Percentiles rank a stretch among this genome's conserved stretches.
Conservation (phyloP, 2,113 vertebrate genomes). For the Hippocampus zosterae region DNA sequence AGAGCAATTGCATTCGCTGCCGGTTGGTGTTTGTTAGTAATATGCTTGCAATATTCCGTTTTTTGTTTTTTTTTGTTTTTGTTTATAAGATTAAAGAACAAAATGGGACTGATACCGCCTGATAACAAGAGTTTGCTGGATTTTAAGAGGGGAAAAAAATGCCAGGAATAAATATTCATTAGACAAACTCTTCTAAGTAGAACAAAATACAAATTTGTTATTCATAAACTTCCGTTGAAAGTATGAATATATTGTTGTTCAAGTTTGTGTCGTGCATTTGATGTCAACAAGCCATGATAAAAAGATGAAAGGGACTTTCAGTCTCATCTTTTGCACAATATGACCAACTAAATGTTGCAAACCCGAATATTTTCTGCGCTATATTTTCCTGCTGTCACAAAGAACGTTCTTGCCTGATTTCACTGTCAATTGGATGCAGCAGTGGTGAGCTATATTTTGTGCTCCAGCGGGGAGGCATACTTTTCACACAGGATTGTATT, state of each 20-base stretch:
- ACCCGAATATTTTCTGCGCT: not conserved
- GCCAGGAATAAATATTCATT: constrained; percentile 58
- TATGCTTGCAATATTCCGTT: constrained; percentile 37
- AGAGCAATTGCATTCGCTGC: constrained; percentile 22
- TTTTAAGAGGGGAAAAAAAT: constrained; percentile 4
- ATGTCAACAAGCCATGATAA: constrained; percentile 4
- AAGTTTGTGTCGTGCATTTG: constrained; percentile 10
- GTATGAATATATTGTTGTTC: constrained; percentile 13
- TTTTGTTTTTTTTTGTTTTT: constrained; percentile 43
- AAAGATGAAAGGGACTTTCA: not conserved
- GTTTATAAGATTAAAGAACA: constrained; percentile 56
- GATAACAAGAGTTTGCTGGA: constrained; percentile 31
- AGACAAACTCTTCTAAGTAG: constrained; percentile 37
- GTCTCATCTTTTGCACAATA: not conserved
- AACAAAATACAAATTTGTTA: constrained; percentile 49
- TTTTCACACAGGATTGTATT: no score
- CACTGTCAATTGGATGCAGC: no score
- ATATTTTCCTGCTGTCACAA: not conserved
- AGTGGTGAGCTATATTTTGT: no score
- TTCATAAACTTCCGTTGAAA: constrained; percentile 13
- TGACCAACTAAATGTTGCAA: not conserved
- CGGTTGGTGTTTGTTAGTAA: constrained; percentile 48
- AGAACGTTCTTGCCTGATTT: no score
- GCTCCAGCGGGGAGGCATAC: no score
- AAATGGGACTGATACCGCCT: constrained; percentile 42